Percentiles rank a stretch among this genome's conserved stretches.
phyloP scores from a whole-genome alignment of 2,888 invertebrate genomes.

The Tribolium freemani region DNA sequence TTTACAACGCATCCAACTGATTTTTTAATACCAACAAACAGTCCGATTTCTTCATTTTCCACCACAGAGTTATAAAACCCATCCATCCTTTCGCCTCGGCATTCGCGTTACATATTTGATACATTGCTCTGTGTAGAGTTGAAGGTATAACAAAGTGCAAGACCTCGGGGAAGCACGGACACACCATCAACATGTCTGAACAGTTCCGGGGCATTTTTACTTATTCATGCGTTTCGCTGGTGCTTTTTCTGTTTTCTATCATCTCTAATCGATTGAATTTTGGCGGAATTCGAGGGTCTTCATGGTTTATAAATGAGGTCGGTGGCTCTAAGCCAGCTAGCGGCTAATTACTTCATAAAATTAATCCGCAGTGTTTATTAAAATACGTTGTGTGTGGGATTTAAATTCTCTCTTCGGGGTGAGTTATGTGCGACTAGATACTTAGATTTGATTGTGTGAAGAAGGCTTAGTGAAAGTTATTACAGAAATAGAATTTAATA shows the following conservation, averaged over 20 bases:
- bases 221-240: slow-evolving; percentile 9
- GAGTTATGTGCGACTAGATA: not conserved
- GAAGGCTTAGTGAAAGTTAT: not conserved
- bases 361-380: slow-evolving; percentile 24
- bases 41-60: not conserved
- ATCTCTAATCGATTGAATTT: not conserved
- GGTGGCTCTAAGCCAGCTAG: slow-evolving; percentile 15
- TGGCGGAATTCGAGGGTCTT: no score
- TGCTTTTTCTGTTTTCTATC: slow-evolving; percentile 2
- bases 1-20: no score
- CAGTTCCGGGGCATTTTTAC: slow-evolving; percentile 21
- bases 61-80: slow-evolving; percentile 24
- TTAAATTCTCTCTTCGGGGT: not conserved
- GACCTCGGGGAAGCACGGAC: slow-evolving; percentile 17
- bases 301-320: slow-evolving; percentile 14
- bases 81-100: slow-evolving; percentile 8
- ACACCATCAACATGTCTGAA: slow-evolving; percentile 17
- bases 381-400: slow-evolving; percentile 12
- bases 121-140: slow-evolving; percentile 26
- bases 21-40: no score
- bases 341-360: slow-evolving; percentile 27
- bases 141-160: slow-evolving; percentile 28
- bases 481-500: not conserved
- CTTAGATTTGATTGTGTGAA: not conserved
- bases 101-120: slow-evolving; percentile 30